phyloP scores from a whole-genome alignment of 2,888 invertebrate species.

The Cantharis nigra region DNA sequence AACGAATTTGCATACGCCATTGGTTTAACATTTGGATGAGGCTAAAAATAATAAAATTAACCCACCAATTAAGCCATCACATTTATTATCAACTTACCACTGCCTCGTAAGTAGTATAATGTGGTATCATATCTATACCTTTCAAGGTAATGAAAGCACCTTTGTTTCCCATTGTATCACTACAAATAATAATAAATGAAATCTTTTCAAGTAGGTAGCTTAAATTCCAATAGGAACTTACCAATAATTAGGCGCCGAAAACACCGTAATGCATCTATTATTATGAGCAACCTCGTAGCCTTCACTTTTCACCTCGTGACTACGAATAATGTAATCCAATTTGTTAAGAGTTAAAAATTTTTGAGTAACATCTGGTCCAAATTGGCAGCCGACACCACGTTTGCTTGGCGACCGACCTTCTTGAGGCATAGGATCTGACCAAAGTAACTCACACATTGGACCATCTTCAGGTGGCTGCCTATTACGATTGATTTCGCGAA shows the following conservation, averaged over 20 bases:
- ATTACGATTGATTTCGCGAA: constrained; percentile 86
- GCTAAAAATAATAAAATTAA: constrained; percentile 64
- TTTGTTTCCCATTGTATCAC: constrained; percentile 98
- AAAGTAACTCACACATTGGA: constrained; percentile 94
- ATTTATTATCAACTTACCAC: constrained; percentile 82
- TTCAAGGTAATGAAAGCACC: constrained; percentile 96
- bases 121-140: constrained; percentile 88
- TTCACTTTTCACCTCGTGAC: constrained; percentile 96
- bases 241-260: constrained; percentile 99
- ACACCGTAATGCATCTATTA: constrained; percentile 97
- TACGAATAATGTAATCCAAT: constrained; percentile 91
- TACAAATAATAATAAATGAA: constrained; percentile 54
- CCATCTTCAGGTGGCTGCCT: constrained; percentile 97
- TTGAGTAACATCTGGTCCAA: constrained; percentile 95
- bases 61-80: not conserved
- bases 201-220: not conserved
- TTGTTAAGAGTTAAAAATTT: constrained; percentile 83
- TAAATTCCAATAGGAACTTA: constrained; percentile 52
- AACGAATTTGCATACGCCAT: constrained; percentile 95
- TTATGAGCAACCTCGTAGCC: constrained; percentile 96
- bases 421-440: constrained; percentile 97
- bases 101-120: constrained; percentile 90
- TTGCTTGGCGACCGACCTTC: constrained; percentile 90
- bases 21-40: constrained; percentile 95
- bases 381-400: constrained; percentile 97